Evolutionary conservation across 2,113 vertebrate genomes (phyloP).

Genomic region (Orthonyx spaldingii): DNA sequence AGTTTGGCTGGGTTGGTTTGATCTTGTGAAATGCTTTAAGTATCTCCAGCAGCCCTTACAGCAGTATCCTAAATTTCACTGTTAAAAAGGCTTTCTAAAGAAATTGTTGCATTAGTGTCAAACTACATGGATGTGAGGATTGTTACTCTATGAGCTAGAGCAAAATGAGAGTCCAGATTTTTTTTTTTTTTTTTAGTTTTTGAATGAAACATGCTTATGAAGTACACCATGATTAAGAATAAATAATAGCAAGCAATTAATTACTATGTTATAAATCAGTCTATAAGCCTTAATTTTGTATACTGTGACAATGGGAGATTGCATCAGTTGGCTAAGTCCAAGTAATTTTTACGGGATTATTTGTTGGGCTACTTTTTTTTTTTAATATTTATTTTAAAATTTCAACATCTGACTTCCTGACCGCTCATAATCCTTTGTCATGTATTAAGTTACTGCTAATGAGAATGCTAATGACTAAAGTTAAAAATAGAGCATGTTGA

Average conservation of each 20-base stretch:
- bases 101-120: neutral
- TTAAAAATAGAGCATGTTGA: conserved; percentile 12
- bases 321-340: neutral
- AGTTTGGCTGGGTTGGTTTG: neutral
- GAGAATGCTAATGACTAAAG: neutral
- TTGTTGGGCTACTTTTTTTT: neutral
- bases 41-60: neutral
- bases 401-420: neutral
- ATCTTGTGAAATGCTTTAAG: neutral
- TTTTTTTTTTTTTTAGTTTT: neutral
- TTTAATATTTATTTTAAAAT: neutral
- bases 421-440: neutral
- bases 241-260: neutral
- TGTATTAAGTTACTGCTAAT: neutral
- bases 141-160: neutral
- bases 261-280: neutral
- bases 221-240: neutral
- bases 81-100: neutral
- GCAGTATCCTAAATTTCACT: neutral
- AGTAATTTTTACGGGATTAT: neutral
- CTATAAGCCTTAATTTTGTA: neutral
- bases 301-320: neutral
- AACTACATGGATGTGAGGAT: neutral
- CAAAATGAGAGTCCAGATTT: neutral
- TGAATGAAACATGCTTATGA: neutral